Evolutionary conservation across 2,797 vertebrate genomes (phyloP).

Genomic region (Kryptolebias ocellatus): DNA sequence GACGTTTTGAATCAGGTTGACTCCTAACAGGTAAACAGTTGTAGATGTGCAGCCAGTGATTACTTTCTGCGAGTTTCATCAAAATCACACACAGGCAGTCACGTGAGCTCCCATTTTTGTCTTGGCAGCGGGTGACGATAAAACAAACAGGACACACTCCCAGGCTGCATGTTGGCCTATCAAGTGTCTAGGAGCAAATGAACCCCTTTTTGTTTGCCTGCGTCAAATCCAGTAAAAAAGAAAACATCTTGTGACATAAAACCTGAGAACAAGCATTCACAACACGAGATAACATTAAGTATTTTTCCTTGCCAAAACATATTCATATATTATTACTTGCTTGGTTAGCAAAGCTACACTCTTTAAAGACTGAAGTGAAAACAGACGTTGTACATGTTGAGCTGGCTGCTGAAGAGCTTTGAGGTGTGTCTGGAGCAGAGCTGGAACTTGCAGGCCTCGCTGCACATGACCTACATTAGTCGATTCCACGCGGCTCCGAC

Average conservation of each 20-base stretch:
- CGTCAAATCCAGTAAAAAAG: slow-evolving; percentile 4
- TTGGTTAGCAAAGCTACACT: neutral
- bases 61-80: too few species aligned
- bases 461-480: slow-evolving; percentile 62
- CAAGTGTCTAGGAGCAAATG: neutral
- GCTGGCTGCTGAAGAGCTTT: slow-evolving; percentile 9
- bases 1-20: too few species aligned
- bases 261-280: too few species aligned
- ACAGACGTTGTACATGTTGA: slow-evolving; percentile 8
- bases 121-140: too few species aligned
- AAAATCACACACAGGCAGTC: too few species aligned
- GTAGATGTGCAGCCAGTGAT: too few species aligned
- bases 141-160: slow-evolving; percentile 12
- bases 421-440: slow-evolving; percentile 29
- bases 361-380: slow-evolving; percentile 1
- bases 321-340: neutral
- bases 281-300: too few species aligned
- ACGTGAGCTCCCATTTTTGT: too few species aligned
- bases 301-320: too few species aligned
- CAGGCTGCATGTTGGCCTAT: slow-evolving; percentile 8
- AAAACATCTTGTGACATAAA: neutral
- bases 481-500: slow-evolving; percentile 36
- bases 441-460: slow-evolving; percentile 12
- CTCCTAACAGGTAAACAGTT: too few species aligned
- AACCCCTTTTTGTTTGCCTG: neutral